Evolutionary conservation across 1,140 invertebrate species (phyloP), one percentile per base, ranked within the genome.

Genomic region (Drosophila tropicalis): DNA sequence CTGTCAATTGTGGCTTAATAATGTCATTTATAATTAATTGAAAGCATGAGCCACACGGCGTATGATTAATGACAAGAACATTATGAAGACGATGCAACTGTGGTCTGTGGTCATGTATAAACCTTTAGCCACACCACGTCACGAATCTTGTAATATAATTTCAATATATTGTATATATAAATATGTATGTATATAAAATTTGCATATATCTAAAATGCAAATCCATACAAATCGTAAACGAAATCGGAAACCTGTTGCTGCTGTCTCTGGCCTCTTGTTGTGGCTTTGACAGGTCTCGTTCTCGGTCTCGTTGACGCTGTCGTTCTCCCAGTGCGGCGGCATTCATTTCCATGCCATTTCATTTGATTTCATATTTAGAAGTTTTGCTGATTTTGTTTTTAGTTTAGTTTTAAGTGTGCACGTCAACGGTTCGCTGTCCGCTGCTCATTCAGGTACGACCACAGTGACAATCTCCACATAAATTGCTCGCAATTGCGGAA

Each of bases 321-420:
- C 67, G 66, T 72, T 69, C 22, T 32, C 25, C 55, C 29, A 32
- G 55, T 57, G 29, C 44, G 17, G 82, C 82, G 44, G 82, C 82
- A 81, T 81, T 76, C 66, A 71, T 39, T 77, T 86, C 51, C 70
- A 70, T 85, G 81, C 79, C 82, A 86, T 79, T 77, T 70, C 82
- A 82, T 66, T 86, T 86, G 17, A 51, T 22, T 51, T 51, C 71
- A 87, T 86, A 87, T 86, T 87, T 86, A 89, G 83, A 87, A 87
- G 83, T 83, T 71, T 58, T 41, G 67, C 61, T 56, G 56, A 36
- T 68, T 63, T 62, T 67, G 84, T 66, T 62, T 72, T 74, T 67
- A 80, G 84, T 73, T 89, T 77, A 87, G 84, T 87, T 87, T 83
- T 83, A 74, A 87, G 79, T 77, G 83, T 72, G 82, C 70, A 41